Percentiles rank a stretch among this genome's conserved stretches.
These are phyloP conservation scores for Drosophila athabasca DNA, from an alignment of 1,140 invertebrate genomes.

Conservation along the genomic window DNA sequence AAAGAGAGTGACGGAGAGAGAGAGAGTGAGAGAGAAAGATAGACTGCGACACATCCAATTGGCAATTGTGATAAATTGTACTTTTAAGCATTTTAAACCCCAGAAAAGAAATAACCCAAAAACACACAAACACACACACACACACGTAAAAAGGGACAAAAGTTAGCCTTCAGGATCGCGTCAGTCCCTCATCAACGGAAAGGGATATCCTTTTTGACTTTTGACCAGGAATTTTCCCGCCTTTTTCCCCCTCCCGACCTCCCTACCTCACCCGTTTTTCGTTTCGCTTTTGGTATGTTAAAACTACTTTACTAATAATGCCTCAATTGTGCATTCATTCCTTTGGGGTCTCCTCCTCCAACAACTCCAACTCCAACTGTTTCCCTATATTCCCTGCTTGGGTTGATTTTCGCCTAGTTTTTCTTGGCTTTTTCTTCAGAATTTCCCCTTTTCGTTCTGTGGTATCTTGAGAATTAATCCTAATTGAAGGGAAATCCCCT, in stretches of 20 bases:
- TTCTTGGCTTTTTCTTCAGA: slow-evolving; percentile 20
- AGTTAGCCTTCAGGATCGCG: slow-evolving; percentile 5
- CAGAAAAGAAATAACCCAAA: slow-evolving; percentile 23
- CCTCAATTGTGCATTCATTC: slow-evolving; percentile 74
- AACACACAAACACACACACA: slow-evolving; percentile 3
- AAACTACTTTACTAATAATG: slow-evolving; percentile 82
- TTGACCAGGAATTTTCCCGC: slow-evolving; percentile 24
- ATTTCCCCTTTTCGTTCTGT: slow-evolving; percentile 8
- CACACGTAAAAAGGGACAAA: not conserved
- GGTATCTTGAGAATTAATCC: slow-evolving; percentile 81
- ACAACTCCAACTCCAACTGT: slow-evolving; percentile 6
- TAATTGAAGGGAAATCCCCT: slow-evolving; percentile 81
- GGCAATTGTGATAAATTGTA: slow-evolving; percentile 81
- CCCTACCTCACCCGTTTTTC: not conserved
- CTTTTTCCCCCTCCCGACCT: slow-evolving; percentile 1
- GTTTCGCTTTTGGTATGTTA: slow-evolving; percentile 43
- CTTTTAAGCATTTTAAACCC: slow-evolving; percentile 76
- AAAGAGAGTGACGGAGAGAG: not conserved
- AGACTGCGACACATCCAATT: slow-evolving; percentile 51
- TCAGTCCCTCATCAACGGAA: slow-evolving; percentile 65
- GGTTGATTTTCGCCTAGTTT: slow-evolving; percentile 29
- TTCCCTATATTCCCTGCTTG: slow-evolving; percentile 10
- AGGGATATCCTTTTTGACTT: slow-evolving; percentile 36
- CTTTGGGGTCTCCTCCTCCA: slow-evolving; percentile 6
- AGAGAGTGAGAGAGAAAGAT: slow-evolving; percentile 1